Percentiles rank a stretch among this genome's conserved stretches.
These are phyloP conservation scores for Sminthopsis crassicaudata DNA, from an alignment of 2,113 vertebrate genomes.

Conservation along the genomic window DNA sequence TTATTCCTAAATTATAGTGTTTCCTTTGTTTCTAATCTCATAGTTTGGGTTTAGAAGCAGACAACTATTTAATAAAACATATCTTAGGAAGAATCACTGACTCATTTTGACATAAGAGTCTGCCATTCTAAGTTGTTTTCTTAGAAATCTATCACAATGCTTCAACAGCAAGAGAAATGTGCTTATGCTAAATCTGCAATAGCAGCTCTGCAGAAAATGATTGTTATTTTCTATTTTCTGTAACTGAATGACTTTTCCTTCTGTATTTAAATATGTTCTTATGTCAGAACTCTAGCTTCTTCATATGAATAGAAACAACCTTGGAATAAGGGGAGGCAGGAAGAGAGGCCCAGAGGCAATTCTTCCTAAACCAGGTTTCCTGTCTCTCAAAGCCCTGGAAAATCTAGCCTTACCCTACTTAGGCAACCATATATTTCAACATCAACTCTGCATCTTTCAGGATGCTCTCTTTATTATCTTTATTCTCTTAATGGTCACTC, in stretches of 20 bases:
- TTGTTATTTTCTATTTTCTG: not conserved
- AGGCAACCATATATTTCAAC: not conserved
- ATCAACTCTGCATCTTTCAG: not conserved
- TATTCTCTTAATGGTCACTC: not conserved
- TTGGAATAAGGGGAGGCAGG: not conserved
- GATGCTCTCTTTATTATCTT: not conserved
- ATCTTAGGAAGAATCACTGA: not conserved
- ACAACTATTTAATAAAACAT: not conserved
- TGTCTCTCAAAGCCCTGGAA: not conserved
- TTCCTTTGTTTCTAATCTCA: not conserved
- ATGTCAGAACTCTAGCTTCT: not conserved
- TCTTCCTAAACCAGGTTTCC: not conserved
- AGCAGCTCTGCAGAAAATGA: not conserved
- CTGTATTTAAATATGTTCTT: not conserved
- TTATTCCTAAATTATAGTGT: not conserved
- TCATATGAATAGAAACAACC: not conserved
- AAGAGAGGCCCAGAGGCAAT: not conserved
- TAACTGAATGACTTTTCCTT: not conserved
- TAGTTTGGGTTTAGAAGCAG: not conserved
- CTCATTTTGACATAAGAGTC: not conserved
- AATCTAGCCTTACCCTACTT: not conserved
- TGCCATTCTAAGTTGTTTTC: not conserved
- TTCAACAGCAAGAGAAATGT: not conserved
- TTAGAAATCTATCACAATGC: not conserved
- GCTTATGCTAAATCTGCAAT: not conserved